A percentile compares a stretch with the other conserved stretches of the same genome.
These are phyloP conservation scores for Cladopsammia gracilis DNA, from an alignment of 64 coral and sea anemone species.

Conservation along the genomic window DNA sequence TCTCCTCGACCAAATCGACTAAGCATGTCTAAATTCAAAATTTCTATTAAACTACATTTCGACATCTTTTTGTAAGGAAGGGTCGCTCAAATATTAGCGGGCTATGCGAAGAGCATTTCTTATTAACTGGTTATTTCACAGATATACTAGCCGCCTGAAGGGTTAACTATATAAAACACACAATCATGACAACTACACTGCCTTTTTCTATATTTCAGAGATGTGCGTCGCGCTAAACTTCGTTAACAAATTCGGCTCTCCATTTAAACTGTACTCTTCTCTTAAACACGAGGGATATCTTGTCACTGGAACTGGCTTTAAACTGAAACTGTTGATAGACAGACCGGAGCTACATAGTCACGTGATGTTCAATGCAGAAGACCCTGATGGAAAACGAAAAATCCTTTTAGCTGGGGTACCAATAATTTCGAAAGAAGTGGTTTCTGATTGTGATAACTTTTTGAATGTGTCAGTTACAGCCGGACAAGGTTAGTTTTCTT, in stretches of 20 bases:
- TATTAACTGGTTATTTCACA: no score
- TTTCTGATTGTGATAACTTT: background rate
- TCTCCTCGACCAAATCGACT: no score
- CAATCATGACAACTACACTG: background rate
- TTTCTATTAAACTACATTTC: no score
- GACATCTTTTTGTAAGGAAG: no score
- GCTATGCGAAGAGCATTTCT: no score
- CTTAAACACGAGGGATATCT: constrained; percentile 84
- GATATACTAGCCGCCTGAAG: no score
- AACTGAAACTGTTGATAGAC: constrained; percentile 18
- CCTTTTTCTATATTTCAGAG: background rate
- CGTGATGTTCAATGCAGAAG: constrained; percentile 10
- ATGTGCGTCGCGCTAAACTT: constrained; percentile 20
- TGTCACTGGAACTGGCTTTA: constrained; percentile 42
- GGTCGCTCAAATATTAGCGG: no score
- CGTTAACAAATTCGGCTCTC: constrained; percentile 57
- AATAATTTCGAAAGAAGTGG: background rate
- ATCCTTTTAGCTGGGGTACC: background rate
- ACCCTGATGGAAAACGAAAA: background rate
- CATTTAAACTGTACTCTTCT: constrained; percentile 74
- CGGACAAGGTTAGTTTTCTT: background rate
- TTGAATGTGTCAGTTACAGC: background rate
- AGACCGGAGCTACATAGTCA: constrained; percentile 22
- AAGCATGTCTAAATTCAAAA: no score
- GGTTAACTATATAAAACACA: no score